phyloP scores from a whole-genome alignment of 30 jellyfish, hydroid and myxozoan genomes.

The Aurelia sp. region DNA sequence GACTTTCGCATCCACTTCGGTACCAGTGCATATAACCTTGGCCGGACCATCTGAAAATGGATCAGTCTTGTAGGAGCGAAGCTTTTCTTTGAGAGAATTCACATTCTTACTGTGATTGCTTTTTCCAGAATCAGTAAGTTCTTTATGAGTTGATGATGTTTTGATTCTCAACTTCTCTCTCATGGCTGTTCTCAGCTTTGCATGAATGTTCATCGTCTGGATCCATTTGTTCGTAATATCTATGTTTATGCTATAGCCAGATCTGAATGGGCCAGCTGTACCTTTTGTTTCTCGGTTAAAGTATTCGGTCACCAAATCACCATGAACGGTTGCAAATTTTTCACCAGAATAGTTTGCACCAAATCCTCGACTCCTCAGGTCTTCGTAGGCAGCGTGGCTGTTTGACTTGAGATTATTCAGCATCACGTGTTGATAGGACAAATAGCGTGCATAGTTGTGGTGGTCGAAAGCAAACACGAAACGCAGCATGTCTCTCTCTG shows the following conservation, averaged over 20 bases:
- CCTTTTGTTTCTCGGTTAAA: slow-evolving; percentile 24
- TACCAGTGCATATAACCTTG: too few species aligned
- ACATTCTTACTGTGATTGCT: slow-evolving; percentile 3
- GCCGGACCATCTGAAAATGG: too few species aligned
- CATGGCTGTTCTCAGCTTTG: background rate
- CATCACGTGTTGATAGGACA: background rate
- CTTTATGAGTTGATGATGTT: slow-evolving; percentile 1
- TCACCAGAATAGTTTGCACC: too few species aligned
- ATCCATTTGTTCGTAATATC: slow-evolving; percentile 9
- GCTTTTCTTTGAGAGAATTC: background rate
- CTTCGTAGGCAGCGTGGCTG: slow-evolving; percentile 6
- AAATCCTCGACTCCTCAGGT: background rate
- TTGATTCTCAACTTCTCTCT: slow-evolving; percentile 7
- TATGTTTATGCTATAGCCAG: slow-evolving; percentile 2
- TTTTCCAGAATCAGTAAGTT: background rate
- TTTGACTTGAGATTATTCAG: background rate
- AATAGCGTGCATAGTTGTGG: slow-evolving; percentile 2
- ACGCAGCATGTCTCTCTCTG: background rate
- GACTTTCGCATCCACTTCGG: too few species aligned
- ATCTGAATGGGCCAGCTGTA: slow-evolving; percentile 27
- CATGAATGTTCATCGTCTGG: slow-evolving; percentile 13
- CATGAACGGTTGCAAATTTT: background rate
- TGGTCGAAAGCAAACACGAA: background rate
- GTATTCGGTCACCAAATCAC: slow-evolving; percentile 9
- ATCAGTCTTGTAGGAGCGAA: too few species aligned